Evolutionary conservation across 2,888 invertebrate species (phyloP).

Genomic region (Amphipoea oculea): DNA sequence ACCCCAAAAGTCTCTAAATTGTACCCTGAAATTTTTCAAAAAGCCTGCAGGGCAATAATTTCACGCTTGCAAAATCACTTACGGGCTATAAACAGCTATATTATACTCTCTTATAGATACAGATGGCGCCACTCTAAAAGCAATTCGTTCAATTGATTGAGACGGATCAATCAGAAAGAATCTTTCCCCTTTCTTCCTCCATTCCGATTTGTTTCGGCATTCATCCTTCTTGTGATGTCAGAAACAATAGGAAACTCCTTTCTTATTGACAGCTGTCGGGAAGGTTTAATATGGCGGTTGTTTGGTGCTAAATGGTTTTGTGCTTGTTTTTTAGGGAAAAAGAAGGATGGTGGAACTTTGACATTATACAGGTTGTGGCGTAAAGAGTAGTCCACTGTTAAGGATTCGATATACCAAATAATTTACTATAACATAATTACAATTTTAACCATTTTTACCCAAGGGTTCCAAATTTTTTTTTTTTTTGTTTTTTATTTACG

Average conservation of each 20-base stretch:
- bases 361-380: too few species aligned
- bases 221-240: conserved; percentile 24
- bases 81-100: conserved; percentile 10
- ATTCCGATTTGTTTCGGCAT: conserved; percentile 29
- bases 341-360: not conserved
- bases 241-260: conserved; percentile 22
- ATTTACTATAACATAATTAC: too few species aligned
- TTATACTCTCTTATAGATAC: not conserved
- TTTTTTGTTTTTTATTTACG: too few species aligned
- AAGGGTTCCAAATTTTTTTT: too few species aligned
- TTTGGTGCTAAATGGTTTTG: conserved; percentile 5
- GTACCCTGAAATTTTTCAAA: not conserved
- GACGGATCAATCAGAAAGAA: conserved; percentile 45
- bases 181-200: conserved; percentile 21
- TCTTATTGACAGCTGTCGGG: conserved; percentile 30
- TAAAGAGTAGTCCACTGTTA: too few species aligned
- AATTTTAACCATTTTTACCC: too few species aligned
- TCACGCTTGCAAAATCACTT: conserved; percentile 24
- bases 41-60: conserved; percentile 23
- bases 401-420: too few species aligned
- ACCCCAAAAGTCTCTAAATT: not conserved
- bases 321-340: not conserved
- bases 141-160: conserved; percentile 50
- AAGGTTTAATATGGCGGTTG: not conserved
- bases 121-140: conserved; percentile 15